Percentiles rank a stretch among this genome's conserved stretches.
These are phyloP conservation scores for Drosophila cognata DNA, from an alignment of 2,888 invertebrate species.

Conservation along the genomic window DNA sequence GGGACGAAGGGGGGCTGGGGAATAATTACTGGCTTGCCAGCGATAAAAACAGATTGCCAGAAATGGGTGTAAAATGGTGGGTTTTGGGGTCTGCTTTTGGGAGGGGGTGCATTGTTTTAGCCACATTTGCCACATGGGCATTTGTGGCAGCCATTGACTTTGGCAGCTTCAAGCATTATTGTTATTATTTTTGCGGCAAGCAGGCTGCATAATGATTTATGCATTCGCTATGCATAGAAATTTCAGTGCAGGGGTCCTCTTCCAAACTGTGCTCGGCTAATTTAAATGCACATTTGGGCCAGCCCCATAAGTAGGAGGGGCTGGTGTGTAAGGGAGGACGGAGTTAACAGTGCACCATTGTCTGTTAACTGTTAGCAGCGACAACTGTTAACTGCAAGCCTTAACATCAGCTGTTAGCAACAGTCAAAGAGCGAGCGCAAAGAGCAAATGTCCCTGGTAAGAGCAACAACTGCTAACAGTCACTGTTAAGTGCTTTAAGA, in stretches of 20 bases:
- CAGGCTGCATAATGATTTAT: conserved; percentile 74
- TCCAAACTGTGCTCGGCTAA: conserved; percentile 50
- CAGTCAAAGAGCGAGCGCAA: conserved; percentile 19
- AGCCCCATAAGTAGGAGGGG: conserved; percentile 12
- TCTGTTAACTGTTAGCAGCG: conserved; percentile 15
- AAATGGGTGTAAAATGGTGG: conserved; percentile 60
- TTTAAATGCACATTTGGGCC: conserved; percentile 79
- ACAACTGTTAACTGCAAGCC: conserved; percentile 6
- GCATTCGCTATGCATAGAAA: conserved; percentile 73
- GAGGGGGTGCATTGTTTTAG: conserved; percentile 1
- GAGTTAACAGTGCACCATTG: conserved; percentile 33
- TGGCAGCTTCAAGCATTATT: conserved; percentile 74
- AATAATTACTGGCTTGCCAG: conserved; percentile 27
- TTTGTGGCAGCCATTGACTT: conserved; percentile 68
- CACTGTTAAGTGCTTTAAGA: conserved; percentile 49
- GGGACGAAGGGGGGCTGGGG: not conserved
- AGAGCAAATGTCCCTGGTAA: conserved; percentile 53
- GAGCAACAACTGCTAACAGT: conserved; percentile 7
- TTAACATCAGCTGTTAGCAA: conserved; percentile 10
- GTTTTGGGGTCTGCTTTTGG: not conserved
- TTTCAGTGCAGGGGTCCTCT: conserved; percentile 53
- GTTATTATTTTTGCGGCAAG: conserved; percentile 72
- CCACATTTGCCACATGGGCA: conserved; percentile 61
- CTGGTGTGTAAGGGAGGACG: too few relatives aligned
- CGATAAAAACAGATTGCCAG: conserved; percentile 77